These are phyloP conservation scores for Eurytoma californica DNA, from an alignment of 2,888 invertebrate genomes.

Conservation along the genomic window DNA sequence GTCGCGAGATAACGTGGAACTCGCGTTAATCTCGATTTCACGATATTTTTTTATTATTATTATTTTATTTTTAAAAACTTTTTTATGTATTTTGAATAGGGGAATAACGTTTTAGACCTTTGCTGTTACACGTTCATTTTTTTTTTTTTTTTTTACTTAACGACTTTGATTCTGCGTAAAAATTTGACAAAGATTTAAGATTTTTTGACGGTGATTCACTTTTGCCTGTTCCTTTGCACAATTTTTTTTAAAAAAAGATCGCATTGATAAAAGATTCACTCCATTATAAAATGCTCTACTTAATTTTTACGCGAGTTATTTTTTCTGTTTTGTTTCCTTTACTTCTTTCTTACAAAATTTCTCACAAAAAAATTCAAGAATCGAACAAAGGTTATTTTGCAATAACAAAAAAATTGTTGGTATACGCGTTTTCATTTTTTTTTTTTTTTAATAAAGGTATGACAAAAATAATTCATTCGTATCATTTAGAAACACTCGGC, in stretches of 20 bases:
- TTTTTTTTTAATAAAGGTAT: slow-evolving; percentile 31
- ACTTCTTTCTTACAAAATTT: slow-evolving; percentile 33
- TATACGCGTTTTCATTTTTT: slow-evolving; percentile 3
- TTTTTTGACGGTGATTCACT: slow-evolving; percentile 26
- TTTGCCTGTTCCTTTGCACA: slow-evolving; percentile 6
- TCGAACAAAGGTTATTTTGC: slow-evolving; percentile 32
- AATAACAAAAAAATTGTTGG: slow-evolving; percentile 31
- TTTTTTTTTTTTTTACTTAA: slow-evolving; percentile 48
- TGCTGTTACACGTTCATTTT: slow-evolving; percentile 49
- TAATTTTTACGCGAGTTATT: slow-evolving; percentile 16
- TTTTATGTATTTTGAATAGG: slow-evolving; percentile 48
- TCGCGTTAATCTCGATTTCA: slow-evolving; percentile 15
- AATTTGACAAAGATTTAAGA: slow-evolving; percentile 46
- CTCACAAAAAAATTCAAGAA: slow-evolving; percentile 19
- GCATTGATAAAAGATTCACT: slow-evolving; percentile 16
- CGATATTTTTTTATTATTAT: slow-evolving; percentile 25
- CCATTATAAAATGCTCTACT: slow-evolving; percentile 15
- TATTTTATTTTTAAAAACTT: slow-evolving; percentile 49
- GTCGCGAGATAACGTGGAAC: slow-evolving; percentile 29
- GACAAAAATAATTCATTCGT: slow-evolving; percentile 37
- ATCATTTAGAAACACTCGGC: slow-evolving; percentile 51
- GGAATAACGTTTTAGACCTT: slow-evolving; percentile 55
- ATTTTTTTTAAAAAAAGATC: slow-evolving; percentile 35
- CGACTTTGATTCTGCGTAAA: slow-evolving; percentile 53
- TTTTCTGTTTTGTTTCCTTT: slow-evolving; percentile 19